Percentiles rank a stretch among this genome's conserved stretches.
These are phyloP conservation scores for Netelia virgata DNA, from an alignment of 2,888 invertebrate genomes.

Conservation along the genomic window DNA sequence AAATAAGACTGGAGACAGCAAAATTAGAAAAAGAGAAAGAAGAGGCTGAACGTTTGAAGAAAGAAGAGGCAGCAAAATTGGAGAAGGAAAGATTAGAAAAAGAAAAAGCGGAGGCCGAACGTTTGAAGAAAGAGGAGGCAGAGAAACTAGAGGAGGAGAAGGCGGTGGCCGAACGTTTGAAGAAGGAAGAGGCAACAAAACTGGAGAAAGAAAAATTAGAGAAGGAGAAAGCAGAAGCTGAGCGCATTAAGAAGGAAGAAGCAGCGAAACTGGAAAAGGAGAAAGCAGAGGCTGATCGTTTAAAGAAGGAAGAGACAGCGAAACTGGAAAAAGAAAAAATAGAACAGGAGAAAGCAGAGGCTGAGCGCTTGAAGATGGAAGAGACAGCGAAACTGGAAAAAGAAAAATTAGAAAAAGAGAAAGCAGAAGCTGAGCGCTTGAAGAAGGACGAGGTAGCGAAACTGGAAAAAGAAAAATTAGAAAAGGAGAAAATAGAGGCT, in stretches of 20 bases:
- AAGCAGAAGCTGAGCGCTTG: slow-evolving; percentile 80
- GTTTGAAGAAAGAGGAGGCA: slow-evolving; percentile 63
- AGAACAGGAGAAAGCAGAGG: slow-evolving; percentile 58
- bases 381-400: slow-evolving; percentile 39
- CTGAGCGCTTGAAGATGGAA: slow-evolving; percentile 75
- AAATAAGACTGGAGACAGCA: slow-evolving; percentile 63
- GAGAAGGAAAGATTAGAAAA: slow-evolving; percentile 24
- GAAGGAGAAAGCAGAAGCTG: slow-evolving; percentile 77
- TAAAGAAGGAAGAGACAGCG: slow-evolving; percentile 46
- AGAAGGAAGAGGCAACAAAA: slow-evolving; percentile 69
- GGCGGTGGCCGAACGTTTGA: slow-evolving; percentile 37
- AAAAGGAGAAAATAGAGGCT: slow-evolving; percentile 79
- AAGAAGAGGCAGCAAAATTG: slow-evolving; percentile 64
- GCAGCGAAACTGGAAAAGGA: slow-evolving; percentile 71
- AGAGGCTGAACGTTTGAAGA: slow-evolving; percentile 71
- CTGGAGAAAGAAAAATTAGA: slow-evolving; percentile 67
- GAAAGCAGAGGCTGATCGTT: slow-evolving; percentile 48
- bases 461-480: slow-evolving; percentile 53
- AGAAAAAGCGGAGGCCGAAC: slow-evolving; percentile 75
- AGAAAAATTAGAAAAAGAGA: slow-evolving; percentile 72
- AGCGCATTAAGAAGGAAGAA: slow-evolving; percentile 65
- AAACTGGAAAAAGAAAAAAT: slow-evolving; percentile 47
- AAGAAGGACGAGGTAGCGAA: slow-evolving; percentile 78
- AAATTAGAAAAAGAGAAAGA: slow-evolving; percentile 75
- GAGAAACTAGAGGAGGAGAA: slow-evolving; percentile 81